These are phyloP conservation scores for Aphis gossypii DNA, from an alignment of 1,140 invertebrate species.

Conservation along the genomic window DNA sequence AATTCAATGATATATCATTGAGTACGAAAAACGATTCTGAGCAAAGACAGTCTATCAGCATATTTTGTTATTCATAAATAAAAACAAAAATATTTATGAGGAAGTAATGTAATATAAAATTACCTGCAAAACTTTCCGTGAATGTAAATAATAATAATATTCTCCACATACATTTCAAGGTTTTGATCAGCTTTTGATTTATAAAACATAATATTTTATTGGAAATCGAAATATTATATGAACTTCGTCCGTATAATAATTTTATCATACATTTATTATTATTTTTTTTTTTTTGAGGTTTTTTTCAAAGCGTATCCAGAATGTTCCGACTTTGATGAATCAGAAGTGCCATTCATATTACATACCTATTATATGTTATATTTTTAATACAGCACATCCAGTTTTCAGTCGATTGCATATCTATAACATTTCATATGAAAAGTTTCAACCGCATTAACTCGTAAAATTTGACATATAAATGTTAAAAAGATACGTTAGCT, in stretches of 20 bases:
- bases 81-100: neutral
- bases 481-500: too few species aligned
- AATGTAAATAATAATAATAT: neutral
- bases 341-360: neutral
- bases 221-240: neutral
- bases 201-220: neutral
- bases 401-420: neutral
- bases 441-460: neutral
- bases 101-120: neutral
- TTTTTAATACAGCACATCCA: neutral
- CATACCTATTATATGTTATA: neutral
- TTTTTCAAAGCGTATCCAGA: neutral
- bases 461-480: neutral
- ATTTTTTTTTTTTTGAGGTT: neutral
- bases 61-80: neutral
- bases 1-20: neutral
- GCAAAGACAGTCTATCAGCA: neutral
- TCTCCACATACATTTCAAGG: neutral
- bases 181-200: neutral
- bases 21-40: neutral
- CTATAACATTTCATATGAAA: neutral
- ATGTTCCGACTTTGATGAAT: neutral
- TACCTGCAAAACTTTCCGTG: neutral
- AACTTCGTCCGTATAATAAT: neutral
- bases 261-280: neutral